Base-by-base conservation (phyloP, 1,140 invertebrate genomes). In the Triops longicaudatus region DNA sequence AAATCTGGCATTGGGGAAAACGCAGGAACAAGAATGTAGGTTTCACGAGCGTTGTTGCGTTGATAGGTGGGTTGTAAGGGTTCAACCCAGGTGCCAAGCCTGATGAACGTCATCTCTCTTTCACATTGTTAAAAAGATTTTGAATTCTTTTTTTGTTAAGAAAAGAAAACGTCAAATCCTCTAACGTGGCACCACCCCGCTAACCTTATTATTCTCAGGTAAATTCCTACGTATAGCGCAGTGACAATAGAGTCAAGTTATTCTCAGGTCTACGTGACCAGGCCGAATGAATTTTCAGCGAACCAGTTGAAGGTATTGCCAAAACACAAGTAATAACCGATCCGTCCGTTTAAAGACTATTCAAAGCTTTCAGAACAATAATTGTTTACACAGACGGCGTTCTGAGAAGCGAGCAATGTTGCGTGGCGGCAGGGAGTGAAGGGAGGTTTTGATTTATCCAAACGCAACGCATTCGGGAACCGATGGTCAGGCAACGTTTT, bases 301-400 rank as follows among this genome's bases (percentile, higher is more conserved):
- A 17, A 63, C 14, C 50, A 63, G 22, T 63, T 17, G 22, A 63
- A 63, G 14, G 14, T 14, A 63, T 63, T 63, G 50, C 22, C 50
- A 17, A 63, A 63, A 14, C 50, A 10, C 50, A 63, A 63, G 10
- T 14, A 63, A 63, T 63, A 63, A 63, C 14, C 50, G 9, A 22
- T 63, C 50, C 14, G 14, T 22, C 50, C 14, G 6, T n/a, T 17
- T 17, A 63, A 63, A 63, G 50, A 22, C 14, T 63, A 63, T 63
- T 22, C 17, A 63, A 14, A 63, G 17, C 17, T 22, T 63, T 10
- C 14, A 10, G 22, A 63, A 17, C 14, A 63, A 63, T 63, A 63
- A 63, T 63, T 63, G 50, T 63, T 63, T 63, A 63, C 50, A 63
- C 14, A 63, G 14, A 63, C 50, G 50, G 17, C 50, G 50, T 63